Percentiles rank a stretch among this genome's conserved stretches.
phyloP scores from a whole-genome alignment of 2,888 invertebrate species.

The Hermaeophaga mercurialis region DNA sequence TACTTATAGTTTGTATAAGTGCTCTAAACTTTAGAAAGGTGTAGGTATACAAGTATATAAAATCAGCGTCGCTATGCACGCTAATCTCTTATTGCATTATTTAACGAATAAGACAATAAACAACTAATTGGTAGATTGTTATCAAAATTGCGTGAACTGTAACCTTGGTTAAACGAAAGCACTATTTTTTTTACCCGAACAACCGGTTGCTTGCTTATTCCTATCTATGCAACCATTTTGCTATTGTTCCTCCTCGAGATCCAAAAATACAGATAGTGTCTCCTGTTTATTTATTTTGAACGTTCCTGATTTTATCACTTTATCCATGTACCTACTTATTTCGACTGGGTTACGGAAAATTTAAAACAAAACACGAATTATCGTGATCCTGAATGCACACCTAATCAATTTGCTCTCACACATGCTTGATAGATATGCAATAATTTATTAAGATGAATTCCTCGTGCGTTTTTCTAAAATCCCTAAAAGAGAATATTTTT shows the following conservation, averaged over 20 bases:
- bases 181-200: slow-evolving; percentile 48
- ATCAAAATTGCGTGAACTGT: slow-evolving; percentile 55
- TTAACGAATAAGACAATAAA: slow-evolving; percentile 51
- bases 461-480: too few relatives aligned
- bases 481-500: too few relatives aligned
- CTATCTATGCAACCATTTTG: slow-evolving; percentile 45
- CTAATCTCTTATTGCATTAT: slow-evolving; percentile 38
- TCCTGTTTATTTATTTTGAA: slow-evolving; percentile 35
- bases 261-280: slow-evolving; percentile 40
- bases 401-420: slow-evolving; percentile 20
- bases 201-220: slow-evolving; percentile 38
- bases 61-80: too few relatives aligned
- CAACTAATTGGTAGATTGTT: slow-evolving; percentile 56
- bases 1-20: too few relatives aligned
- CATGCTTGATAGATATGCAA: too few relatives aligned
- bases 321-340: slow-evolving; percentile 19
- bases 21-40: too few relatives aligned
- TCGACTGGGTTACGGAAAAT: slow-evolving; percentile 19
- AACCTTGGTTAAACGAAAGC: slow-evolving; percentile 50
- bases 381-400: slow-evolving; percentile 7
- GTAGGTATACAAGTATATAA: too few relatives aligned
- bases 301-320: slow-evolving; percentile 25
- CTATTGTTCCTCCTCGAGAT: slow-evolving; percentile 44
- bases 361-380: slow-evolving; percentile 23
- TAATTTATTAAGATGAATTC: too few relatives aligned